Percentiles rank a stretch among this genome's conserved stretches.
Conservation (phyloP, 2,113 vertebrate species). For the Ia io region DNA sequence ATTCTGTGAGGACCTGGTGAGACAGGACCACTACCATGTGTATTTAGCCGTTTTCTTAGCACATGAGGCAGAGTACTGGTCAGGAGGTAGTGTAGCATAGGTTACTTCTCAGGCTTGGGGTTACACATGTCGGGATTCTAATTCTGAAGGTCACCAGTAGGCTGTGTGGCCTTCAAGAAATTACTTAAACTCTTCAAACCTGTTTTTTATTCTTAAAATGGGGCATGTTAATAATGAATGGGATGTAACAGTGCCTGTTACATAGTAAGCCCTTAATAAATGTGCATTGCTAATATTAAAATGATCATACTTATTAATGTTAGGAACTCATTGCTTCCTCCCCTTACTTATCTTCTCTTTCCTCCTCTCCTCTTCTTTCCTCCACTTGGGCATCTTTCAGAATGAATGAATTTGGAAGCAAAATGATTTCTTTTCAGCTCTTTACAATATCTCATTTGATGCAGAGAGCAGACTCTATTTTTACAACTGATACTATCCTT, state of each 20-base stretch:
- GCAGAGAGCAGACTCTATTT: not conserved
- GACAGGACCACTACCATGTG: not conserved
- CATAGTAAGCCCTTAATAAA: not conserved
- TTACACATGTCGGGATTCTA: not conserved
- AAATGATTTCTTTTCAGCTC: not conserved
- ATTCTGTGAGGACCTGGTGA: not conserved
- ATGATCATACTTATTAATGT: not conserved
- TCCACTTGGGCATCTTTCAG: not conserved
- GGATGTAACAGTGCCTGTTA: not conserved
- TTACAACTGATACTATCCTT: not conserved
- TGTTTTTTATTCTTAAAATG: constrained; percentile 23
- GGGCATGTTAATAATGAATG: not conserved
- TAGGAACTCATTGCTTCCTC: not conserved
- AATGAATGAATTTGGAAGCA: not conserved
- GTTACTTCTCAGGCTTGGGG: not conserved
- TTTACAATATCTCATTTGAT: not conserved
- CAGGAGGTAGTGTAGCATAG: not conserved
- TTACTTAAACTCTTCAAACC: not conserved
- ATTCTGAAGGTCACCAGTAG: not conserved
- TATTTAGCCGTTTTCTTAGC: not conserved
- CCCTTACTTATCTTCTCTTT: not conserved
- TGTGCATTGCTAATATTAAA: not conserved
- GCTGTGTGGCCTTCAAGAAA: not conserved
- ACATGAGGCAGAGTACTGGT: not conserved
- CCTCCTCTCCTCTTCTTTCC: not conserved